Percentiles rank a stretch among this genome's conserved stretches.
Evolutionary conservation across 2,113 vertebrate species (phyloP).

Genomic region (Herpailurus yagouaroundi): DNA sequence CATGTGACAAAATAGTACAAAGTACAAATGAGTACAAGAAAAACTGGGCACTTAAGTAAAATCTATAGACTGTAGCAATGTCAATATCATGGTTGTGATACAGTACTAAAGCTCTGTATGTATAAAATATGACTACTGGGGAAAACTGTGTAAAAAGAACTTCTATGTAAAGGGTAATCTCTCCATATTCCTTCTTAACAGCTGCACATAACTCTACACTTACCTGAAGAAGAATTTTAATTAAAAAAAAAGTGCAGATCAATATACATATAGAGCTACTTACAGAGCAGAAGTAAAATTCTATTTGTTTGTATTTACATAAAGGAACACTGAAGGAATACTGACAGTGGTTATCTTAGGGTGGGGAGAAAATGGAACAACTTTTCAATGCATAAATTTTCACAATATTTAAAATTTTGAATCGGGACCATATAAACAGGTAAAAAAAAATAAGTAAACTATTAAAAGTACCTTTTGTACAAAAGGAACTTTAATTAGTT

Average conservation of each 20-base stretch:
- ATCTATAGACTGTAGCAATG: not conserved
- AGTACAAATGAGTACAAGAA: not conserved
- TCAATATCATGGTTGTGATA: not conserved
- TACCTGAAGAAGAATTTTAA: not conserved
- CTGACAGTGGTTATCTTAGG: not conserved
- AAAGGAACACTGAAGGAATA: not conserved
- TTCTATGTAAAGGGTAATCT: not conserved
- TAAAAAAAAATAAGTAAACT: slow-evolving; percentile 39
- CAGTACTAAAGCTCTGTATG: not conserved
- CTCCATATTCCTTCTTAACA: not conserved
- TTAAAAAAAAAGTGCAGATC: not conserved
- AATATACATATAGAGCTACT: not conserved
- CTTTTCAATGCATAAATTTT: not conserved
- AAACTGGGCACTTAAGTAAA: not conserved
- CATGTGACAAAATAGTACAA: not conserved
- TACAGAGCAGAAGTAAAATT: not conserved
- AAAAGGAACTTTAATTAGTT: not conserved
- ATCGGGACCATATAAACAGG: not conserved
- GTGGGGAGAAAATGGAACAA: not conserved
- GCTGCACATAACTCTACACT: not conserved
- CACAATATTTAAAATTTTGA: not conserved
- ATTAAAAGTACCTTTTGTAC: slow-evolving; percentile 15
- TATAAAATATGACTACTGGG: not conserved
- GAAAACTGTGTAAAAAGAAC: not conserved
- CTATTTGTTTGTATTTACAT: not conserved